phyloP scores from a whole-genome alignment of 2,888 invertebrate species.

The Bembecia ichneumoniformis region DNA sequence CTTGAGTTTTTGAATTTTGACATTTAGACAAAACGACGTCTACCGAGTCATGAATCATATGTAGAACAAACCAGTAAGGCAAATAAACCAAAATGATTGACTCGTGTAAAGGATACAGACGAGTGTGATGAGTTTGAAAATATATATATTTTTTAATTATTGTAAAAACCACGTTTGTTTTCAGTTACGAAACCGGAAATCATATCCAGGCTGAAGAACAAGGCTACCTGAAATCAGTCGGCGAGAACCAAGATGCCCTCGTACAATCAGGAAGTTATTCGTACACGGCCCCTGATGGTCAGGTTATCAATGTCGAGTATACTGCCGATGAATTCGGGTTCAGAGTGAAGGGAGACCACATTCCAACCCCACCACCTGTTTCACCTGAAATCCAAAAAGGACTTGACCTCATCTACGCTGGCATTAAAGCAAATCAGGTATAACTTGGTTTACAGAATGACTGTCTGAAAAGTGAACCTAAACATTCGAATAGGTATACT shows the following conservation, averaged over 20 bases:
- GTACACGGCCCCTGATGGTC: conserved; percentile 85
- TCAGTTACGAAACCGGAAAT: conserved; percentile 87
- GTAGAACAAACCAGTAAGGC: too few relatives aligned
- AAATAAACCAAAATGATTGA: too few relatives aligned
- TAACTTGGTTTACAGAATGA: conserved; percentile 1
- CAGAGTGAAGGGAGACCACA: conserved; percentile 84
- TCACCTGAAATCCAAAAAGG: conserved; percentile 90
- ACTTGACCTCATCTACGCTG: conserved; percentile 87
- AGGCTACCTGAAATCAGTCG: conserved; percentile 79
- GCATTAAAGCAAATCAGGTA: conserved; percentile 76
- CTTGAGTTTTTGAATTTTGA: too few relatives aligned
- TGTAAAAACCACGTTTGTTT: conserved; percentile 15
- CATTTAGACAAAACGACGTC: too few relatives aligned
- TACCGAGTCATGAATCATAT: too few relatives aligned
- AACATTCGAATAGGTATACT: too few relatives aligned
- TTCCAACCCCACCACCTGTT: conserved; percentile 87
- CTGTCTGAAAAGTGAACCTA: too few relatives aligned
- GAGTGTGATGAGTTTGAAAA: too few relatives aligned
- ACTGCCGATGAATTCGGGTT: conserved; percentile 88
- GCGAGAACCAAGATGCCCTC: conserved; percentile 78
- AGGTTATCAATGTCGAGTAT: conserved; percentile 81
- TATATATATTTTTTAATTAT: not conserved
- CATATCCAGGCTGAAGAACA: conserved; percentile 84
- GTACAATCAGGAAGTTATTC: conserved; percentile 85
- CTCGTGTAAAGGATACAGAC: too few relatives aligned